phyloP scores from a whole-genome alignment of 2,888 invertebrate species.

The Mesorhabditis sp. region DNA sequence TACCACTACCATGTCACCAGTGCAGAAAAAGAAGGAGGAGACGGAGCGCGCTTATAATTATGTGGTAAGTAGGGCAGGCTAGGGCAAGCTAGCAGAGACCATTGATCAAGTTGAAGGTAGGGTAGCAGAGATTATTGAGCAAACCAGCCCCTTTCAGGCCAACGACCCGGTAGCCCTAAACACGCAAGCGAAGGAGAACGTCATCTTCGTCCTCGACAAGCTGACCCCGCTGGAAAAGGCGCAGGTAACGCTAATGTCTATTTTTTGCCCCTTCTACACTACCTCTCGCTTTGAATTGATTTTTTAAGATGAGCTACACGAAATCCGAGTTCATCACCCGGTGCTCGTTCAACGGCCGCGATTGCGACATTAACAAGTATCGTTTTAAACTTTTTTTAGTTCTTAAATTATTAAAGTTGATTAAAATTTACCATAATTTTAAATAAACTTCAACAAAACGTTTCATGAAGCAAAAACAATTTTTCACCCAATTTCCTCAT shows the following conservation, averaged over 20 bases:
- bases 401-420: too few species aligned
- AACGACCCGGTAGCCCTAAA: slow-evolving; percentile 54
- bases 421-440: too few species aligned
- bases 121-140: not conserved
- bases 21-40: slow-evolving; percentile 39
- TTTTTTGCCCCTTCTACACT: not conserved
- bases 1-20: slow-evolving; percentile 37
- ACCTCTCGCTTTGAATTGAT: not conserved
- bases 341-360: slow-evolving; percentile 55
- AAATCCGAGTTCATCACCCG: slow-evolving; percentile 51
- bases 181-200: slow-evolving; percentile 53
- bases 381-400: slow-evolving; percentile 9
- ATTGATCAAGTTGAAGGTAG: not conserved
- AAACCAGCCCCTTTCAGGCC: slow-evolving; percentile 29
- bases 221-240: slow-evolving; percentile 38
- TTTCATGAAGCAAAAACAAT: not conserved
- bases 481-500: slow-evolving; percentile 31
- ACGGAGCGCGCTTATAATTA: slow-evolving; percentile 50
- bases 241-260: not conserved
- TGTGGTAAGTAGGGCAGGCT: slow-evolving; percentile 10
- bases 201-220: slow-evolving; percentile 53
- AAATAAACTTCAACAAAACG: too few species aligned
- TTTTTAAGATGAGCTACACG: slow-evolving; percentile 23
- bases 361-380: slow-evolving; percentile 53
- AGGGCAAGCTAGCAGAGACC: too few species aligned